These are phyloP conservation scores for Ceyx melanurus DNA, from an alignment of 2,113 vertebrate species.

Conservation along the genomic window DNA sequence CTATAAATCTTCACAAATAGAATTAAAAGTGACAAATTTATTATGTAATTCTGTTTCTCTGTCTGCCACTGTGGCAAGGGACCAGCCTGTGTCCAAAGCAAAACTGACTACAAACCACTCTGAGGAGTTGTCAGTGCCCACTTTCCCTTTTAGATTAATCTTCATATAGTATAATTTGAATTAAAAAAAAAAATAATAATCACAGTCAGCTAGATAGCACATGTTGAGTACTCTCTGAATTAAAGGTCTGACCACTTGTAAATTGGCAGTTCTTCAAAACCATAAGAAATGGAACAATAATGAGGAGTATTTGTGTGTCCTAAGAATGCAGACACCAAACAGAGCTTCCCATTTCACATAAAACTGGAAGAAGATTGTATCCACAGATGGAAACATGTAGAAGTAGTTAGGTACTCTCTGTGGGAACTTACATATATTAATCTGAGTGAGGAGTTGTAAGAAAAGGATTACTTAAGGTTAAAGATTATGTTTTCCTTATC, in stretches of 20 bases:
- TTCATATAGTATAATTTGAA: not conserved
- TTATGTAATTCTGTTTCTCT: not conserved
- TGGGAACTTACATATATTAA: not conserved
- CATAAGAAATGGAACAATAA: not conserved
- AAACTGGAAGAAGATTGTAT: not conserved
- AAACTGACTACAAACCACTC: conserved; percentile 5
- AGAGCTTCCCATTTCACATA: not conserved
- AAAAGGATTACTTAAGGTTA: not conserved
- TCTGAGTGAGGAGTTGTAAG: not conserved
- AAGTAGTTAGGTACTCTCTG: not conserved
- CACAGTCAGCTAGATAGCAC: not conserved
- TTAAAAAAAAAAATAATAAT: not conserved
- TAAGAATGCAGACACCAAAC: not conserved
- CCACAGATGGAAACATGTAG: not conserved
- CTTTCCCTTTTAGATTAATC: not conserved
- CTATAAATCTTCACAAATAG: conserved; percentile 29
- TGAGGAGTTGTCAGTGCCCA: not conserved
- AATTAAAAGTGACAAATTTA: conserved; percentile 42
- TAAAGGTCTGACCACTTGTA: not conserved
- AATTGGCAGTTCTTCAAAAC: not conserved
- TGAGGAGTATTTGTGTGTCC: not conserved
- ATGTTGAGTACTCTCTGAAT: not conserved
- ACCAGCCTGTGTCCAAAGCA: not conserved
- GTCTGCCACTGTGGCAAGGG: conserved; percentile 4
- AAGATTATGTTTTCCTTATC: not conserved